Percentiles rank a stretch among this genome's conserved stretches.
Evolutionary conservation across 2,888 invertebrate species (phyloP).

Genomic region (Drosophila ochracea): DNA sequence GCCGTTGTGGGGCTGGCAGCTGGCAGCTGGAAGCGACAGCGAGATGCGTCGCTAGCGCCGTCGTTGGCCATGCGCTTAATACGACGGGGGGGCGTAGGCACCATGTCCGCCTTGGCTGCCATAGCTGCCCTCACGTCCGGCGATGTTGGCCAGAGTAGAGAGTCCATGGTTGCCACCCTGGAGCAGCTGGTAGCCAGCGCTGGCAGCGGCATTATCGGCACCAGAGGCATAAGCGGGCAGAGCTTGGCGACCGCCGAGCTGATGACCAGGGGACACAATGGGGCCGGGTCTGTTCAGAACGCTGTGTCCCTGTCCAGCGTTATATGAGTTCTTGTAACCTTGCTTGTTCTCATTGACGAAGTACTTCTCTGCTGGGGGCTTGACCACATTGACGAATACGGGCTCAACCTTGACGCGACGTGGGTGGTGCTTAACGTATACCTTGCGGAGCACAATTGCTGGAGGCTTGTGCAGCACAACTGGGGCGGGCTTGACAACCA

Average conservation of each 20-base stretch:
- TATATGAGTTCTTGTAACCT: slow-evolving; percentile 52
- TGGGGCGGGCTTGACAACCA: slow-evolving; percentile 84
- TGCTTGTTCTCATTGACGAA: slow-evolving; percentile 84
- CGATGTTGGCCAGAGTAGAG: slow-evolving; percentile 73
- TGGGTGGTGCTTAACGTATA: slow-evolving; percentile 83
- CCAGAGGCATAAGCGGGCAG: slow-evolving; percentile 72
- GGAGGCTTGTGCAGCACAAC: slow-evolving; percentile 85
- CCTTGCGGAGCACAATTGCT: slow-evolving; percentile 84
- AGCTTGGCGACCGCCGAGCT: slow-evolving; percentile 50
- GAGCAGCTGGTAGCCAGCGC: slow-evolving; percentile 79
- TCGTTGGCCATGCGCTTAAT: slow-evolving; percentile 44
- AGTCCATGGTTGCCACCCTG: slow-evolving; percentile 76
- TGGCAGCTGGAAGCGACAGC: slow-evolving; percentile 16
- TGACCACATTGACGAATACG: slow-evolving; percentile 84
- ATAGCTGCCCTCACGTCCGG: slow-evolving; percentile 64
- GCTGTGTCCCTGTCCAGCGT: slow-evolving; percentile 28
- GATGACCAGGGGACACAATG: slow-evolving; percentile 48
- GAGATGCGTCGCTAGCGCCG: slow-evolving; percentile 23
- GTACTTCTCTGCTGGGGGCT: slow-evolving; percentile 84
- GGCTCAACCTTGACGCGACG: slow-evolving; percentile 84
- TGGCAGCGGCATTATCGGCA: slow-evolving; percentile 71
- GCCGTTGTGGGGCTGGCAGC: slow-evolving; percentile 28
- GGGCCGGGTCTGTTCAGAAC: slow-evolving; percentile 41
- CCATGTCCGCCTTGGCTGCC: slow-evolving; percentile 25
- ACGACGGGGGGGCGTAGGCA: slow-evolving; percentile 52